Evolutionary conservation across 92 coral and sea anemone genomes (phyloP).

Genomic region (Paramuricea clavata): DNA sequence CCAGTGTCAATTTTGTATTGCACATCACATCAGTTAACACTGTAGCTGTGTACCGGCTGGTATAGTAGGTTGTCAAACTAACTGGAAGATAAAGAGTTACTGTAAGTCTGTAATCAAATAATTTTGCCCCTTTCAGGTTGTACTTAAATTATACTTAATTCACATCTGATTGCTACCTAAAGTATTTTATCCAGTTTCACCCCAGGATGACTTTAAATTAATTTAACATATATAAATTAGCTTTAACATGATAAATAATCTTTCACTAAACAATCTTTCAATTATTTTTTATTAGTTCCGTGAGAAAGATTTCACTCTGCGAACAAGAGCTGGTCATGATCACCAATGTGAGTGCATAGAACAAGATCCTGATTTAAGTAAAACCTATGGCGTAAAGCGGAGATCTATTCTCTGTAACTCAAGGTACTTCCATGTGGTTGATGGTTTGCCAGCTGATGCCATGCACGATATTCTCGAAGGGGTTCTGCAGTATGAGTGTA

Average conservation of each 20-base stretch:
- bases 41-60: too few relatives aligned
- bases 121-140: too few relatives aligned
- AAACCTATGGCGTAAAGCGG: conserved; percentile 62
- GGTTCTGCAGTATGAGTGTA: too few relatives aligned
- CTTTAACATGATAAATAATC: not conserved
- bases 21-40: too few relatives aligned
- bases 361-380: conserved; percentile 47
- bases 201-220: not conserved
- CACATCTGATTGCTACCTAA: not conserved
- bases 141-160: too few relatives aligned
- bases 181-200: not conserved
- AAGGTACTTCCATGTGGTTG: conserved; percentile 67
- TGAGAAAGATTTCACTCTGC: conserved; percentile 59
- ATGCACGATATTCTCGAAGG: too few relatives aligned
- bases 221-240: too few relatives aligned
- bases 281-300: conserved; percentile 43
- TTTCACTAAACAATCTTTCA: not conserved
- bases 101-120: too few relatives aligned
- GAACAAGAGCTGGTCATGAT: too few relatives aligned
- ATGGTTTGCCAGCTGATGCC: conserved; percentile 70
- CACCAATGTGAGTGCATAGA: conserved; percentile 46
- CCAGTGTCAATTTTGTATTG: too few relatives aligned
- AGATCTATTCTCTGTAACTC: conserved; percentile 49
- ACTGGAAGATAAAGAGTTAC: too few relatives aligned
- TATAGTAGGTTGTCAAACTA: too few relatives aligned